Base-by-base conservation (phyloP, 2,888 invertebrate genomes). In the Palloptera scutellata region DNA sequence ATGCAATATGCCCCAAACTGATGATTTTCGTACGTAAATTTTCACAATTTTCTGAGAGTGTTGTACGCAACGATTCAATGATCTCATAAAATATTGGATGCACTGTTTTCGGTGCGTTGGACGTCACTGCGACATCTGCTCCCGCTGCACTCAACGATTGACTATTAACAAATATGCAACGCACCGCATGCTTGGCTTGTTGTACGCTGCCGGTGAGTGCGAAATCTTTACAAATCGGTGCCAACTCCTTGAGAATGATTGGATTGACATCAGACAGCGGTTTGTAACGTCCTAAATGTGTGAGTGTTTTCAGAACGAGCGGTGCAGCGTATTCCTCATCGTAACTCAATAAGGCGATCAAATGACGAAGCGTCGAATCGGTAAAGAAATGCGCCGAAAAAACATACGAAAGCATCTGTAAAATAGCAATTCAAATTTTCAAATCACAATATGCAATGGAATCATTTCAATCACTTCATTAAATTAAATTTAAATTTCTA, bases 171-270 rank as follows among this genome's bases (percentile, higher is more conserved):
- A 89, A 94, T 64, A 98, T 89, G 85, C 97, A 98, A 74, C 95
- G 87, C 70, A 98, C 92, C 4, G 98, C 97, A 79, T 97, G 96
- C 86, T 98, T 98, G 8, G 97, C 96, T 85, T 98, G 97, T 84
- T 97, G 97, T 1, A 95, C 92, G 4, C 95, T 94, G 12, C 98
- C 98, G 54, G 91, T 90, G 78, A 94, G 91, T 0, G 96, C 94
- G 81, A 96, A 92, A 64, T 92, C 92, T 81, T 94, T 94, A 84
- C 97, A 94, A 61, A 95, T 89, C 1, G 95, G 94, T 43, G 94
- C 91, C 81, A 98, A 85, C 71, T 90, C 89, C 60, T 93, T 91
- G 86, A 93, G 91, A 64, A 95, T 86, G 52, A 89, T 86, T 0
- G 92, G 91, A 71, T 93, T 92, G 57, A 91, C 90, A 74, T 93